Evolutionary conservation across 2,888 invertebrate genomes (phyloP).

Genomic region (Alsophila aescularia): DNA sequence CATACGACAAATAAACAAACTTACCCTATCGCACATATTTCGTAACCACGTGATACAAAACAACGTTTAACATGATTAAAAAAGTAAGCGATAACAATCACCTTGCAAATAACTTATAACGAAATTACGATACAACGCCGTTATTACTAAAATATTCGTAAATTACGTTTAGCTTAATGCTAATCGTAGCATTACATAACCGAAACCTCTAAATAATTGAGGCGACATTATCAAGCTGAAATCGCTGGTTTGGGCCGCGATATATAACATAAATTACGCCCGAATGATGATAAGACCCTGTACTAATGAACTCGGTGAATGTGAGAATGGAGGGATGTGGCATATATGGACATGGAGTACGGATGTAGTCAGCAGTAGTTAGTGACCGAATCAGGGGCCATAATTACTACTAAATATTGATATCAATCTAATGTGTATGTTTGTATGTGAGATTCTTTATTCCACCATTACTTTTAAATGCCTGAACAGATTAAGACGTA

Average conservation of each 20-base stretch:
- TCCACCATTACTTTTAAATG: too few relatives aligned
- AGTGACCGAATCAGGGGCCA: too few relatives aligned
- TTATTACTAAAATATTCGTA: constrained; percentile 7
- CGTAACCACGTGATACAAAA: background rate
- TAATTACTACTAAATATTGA: too few relatives aligned
- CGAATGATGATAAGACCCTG: constrained; percentile 21
- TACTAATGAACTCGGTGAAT: constrained; percentile 25
- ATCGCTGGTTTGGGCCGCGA: constrained; percentile 21
- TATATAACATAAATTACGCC: constrained; percentile 26
- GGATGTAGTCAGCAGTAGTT: background rate
- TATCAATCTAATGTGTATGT: too few relatives aligned
- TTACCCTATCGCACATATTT: too few relatives aligned
- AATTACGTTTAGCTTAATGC: background rate
- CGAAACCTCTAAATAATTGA: constrained; percentile 23
- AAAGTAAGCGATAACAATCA: constrained; percentile 12
- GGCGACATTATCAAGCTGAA: constrained; percentile 22
- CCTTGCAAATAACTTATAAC: constrained; percentile 8
- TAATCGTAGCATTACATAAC: background rate
- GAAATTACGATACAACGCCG: background rate
- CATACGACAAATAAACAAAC: too few relatives aligned
- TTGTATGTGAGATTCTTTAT: too few relatives aligned
- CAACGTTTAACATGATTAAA: background rate
- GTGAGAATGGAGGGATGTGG: constrained; percentile 15
- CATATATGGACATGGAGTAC: constrained; percentile 5
- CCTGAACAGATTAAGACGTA: too few relatives aligned